Conservation (phyloP, 2,888 invertebrate genomes). For the Cosmia trapezina region DNA sequence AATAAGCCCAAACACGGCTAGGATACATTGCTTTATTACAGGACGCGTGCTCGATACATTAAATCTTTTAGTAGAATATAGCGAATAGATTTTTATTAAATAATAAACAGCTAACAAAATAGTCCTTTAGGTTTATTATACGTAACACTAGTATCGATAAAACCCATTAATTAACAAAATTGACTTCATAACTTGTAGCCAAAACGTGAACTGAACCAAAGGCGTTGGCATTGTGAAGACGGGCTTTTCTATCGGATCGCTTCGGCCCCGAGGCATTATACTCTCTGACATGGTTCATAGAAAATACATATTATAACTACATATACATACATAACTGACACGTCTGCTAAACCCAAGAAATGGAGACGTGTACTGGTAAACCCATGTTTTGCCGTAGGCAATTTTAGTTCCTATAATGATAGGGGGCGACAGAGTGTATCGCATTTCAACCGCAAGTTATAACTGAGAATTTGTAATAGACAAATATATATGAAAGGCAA, state of each 20-base stretch:
- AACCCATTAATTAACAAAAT: conserved; percentile 39
- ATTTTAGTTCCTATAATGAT: conserved; percentile 46
- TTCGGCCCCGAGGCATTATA: conserved; percentile 33
- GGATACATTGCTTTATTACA: no score
- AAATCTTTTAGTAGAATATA: no score
- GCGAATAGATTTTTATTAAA: no score
- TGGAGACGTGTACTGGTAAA: conserved; percentile 17
- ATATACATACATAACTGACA: conserved; percentile 35
- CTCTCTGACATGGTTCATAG: conserved; percentile 47
- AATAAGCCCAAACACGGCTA: no score
- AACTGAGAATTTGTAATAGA: conserved; percentile 19
- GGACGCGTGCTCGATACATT: no score
- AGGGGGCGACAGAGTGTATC: conserved; percentile 29
- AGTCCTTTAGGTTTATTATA: not conserved
- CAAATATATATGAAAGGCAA: no score
- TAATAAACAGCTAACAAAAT: not conserved
- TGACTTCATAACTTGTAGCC: conserved; percentile 30
- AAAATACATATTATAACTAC: conserved; percentile 39
- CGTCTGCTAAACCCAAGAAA: conserved; percentile 39
- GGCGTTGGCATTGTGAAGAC: conserved; percentile 22
- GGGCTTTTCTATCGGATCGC: conserved; percentile 37
- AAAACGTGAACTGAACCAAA: conserved; percentile 6
- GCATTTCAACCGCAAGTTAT: conserved; percentile 29
- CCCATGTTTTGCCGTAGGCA: conserved; percentile 44
- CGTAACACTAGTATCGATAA: conserved; percentile 11